phyloP scores from a whole-genome alignment of 35 echinoderm and acorn worm genomes.

The Apostichopus californicus region DNA sequence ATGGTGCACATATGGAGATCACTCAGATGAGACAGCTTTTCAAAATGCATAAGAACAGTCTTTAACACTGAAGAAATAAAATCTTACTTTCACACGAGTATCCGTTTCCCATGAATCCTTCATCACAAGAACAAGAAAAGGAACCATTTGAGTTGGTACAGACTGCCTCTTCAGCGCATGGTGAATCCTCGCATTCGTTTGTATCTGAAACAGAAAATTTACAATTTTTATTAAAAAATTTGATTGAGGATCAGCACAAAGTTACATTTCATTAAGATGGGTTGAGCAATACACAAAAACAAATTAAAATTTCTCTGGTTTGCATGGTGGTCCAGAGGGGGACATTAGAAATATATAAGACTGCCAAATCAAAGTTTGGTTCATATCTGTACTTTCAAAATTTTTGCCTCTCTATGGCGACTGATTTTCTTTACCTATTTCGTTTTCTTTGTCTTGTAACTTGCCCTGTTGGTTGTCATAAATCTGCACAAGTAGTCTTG shows the following conservation, averaged over 20 bases:
- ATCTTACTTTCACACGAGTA: background rate
- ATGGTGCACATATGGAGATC: too few relatives aligned
- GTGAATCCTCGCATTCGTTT: slow-evolving; percentile 6
- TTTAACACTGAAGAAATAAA: background rate
- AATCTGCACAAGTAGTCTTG: background rate
- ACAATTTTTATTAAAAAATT: background rate
- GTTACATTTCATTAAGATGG: too few relatives aligned
- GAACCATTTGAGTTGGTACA: slow-evolving; percentile 21
- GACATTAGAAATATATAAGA: too few relatives aligned
- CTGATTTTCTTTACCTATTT: too few relatives aligned
- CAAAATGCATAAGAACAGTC: too few relatives aligned
- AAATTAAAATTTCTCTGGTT: background rate
- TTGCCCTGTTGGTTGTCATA: background rate
- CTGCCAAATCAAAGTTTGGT: too few relatives aligned
- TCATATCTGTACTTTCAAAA: too few relatives aligned
- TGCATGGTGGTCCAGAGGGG: too few relatives aligned
- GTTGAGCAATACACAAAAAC: background rate
- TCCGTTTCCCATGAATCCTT: slow-evolving; percentile 40
- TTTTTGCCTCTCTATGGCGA: too few relatives aligned
- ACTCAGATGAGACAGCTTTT: too few relatives aligned
- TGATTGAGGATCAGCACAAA: background rate
- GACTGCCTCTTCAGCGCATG: background rate
- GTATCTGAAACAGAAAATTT: background rate
- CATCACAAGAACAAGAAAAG: background rate
- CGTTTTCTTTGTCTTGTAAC: background rate